Evolutionary conservation across 2,113 vertebrate species (phyloP).

Genomic region (Gallinago undulata): DNA sequence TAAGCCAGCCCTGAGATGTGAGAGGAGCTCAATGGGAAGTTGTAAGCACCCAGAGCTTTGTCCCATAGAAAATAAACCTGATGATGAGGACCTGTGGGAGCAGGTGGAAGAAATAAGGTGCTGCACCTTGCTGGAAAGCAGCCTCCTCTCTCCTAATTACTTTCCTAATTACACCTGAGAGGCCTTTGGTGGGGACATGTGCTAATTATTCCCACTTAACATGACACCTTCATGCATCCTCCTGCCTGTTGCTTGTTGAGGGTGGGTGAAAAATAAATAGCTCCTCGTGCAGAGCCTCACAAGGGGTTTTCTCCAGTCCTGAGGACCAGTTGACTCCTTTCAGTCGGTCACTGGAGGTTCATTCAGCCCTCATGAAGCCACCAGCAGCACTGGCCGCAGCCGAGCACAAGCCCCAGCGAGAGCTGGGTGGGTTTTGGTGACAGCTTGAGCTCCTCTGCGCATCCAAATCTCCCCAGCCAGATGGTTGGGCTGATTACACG

Average conservation of each 20-base stretch:
- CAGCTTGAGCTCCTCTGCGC: background rate
- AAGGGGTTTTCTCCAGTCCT: background rate
- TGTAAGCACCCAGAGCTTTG: background rate
- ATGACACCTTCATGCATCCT: accelerated
- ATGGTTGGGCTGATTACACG: background rate
- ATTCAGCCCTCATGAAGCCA: background rate
- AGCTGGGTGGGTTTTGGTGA: background rate
- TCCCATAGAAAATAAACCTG: background rate
- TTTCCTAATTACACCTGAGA: background rate
- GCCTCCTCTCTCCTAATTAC: background rate
- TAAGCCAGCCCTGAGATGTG: background rate
- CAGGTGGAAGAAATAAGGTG: accelerated
- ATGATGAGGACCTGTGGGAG: accelerated
- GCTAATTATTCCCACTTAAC: background rate
- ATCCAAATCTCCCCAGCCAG: background rate
- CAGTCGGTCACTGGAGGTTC: accelerated
- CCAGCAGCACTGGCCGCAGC: background rate
- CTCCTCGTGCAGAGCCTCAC: accelerated
- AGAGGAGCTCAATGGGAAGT: background rate
- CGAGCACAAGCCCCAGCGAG: accelerated
- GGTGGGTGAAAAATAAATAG: background rate
- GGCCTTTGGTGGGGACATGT: background rate
- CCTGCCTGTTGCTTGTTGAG: accelerated
- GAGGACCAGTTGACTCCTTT: accelerated
- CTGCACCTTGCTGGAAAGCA: background rate